A percentile compares a stretch with the other conserved stretches of the same genome.
Evolutionary conservation across 2,888 invertebrate genomes (phyloP).

Genomic region (Scaptomyza flava): DNA sequence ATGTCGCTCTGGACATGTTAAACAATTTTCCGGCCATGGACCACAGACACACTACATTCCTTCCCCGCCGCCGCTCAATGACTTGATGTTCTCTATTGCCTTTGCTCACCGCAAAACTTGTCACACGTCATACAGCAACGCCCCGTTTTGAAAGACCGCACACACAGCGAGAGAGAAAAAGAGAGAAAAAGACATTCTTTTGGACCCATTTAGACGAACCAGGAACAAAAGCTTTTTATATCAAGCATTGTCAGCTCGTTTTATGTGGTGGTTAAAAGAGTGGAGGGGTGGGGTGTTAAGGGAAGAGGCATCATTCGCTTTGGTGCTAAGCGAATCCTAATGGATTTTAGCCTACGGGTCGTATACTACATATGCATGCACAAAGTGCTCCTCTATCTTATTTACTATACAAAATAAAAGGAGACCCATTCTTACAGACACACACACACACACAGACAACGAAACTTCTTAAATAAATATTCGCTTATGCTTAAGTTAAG

Average conservation of each 20-base stretch:
- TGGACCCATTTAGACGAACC: slow-evolving; percentile 17
- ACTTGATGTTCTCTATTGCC: slow-evolving; percentile 28
- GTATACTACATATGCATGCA: neutral
- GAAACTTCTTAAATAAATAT: slow-evolving; percentile 13
- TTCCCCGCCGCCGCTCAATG: slow-evolving; percentile 10
- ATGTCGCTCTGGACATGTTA: slow-evolving; percentile 64
- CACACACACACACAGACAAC: neutral
- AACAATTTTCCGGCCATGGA: slow-evolving; percentile 70
- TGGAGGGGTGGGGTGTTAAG: neutral
- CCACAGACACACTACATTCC: slow-evolving; percentile 49
- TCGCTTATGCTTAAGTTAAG: slow-evolving; percentile 10
- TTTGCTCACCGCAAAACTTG: slow-evolving; percentile 64
- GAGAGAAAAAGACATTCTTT: neutral
- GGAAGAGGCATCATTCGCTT: slow-evolving; percentile 16
- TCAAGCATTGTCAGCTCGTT: slow-evolving; percentile 59
- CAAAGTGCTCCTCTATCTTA: slow-evolving; percentile 13
- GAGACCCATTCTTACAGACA: neutral
- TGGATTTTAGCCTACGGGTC: slow-evolving; percentile 17
- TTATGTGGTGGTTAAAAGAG: slow-evolving; percentile 18
- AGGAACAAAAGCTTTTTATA: slow-evolving; percentile 60
- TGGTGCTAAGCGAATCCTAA: slow-evolving; percentile 27
- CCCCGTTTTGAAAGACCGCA: slow-evolving; percentile 38
- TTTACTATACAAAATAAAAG: slow-evolving; percentile 5
- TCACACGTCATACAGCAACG: slow-evolving; percentile 66
- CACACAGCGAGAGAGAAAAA: neutral